Evolutionary conservation across 1,140 invertebrate species (phyloP), one percentile per base, ranked within the genome.

Genomic region (Drosophila subpulchrella): DNA sequence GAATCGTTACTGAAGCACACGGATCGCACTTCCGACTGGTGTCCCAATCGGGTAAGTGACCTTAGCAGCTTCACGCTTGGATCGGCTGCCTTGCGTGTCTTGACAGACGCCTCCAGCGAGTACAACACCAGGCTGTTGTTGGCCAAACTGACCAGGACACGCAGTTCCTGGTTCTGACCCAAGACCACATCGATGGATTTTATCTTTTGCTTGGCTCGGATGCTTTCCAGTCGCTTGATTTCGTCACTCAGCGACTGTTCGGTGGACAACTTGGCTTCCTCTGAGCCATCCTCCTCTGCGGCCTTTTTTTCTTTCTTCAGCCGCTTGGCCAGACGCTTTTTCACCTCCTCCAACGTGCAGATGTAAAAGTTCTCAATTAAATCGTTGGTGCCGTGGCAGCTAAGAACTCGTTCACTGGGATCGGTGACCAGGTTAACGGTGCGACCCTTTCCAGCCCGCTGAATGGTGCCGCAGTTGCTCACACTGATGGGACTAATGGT

Each of bases 1-100:
- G 96, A 97, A 92, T 99, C 98, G 20, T 97, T 97, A 91, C 97
- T 98, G 85, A 99, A 98, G 53, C 95, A 95, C 13, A 99, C 93
- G 38, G 96, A 95, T 39, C 97, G 93, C 3, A 99, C 96, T 92
- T 99, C 97, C 50, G 96, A 96, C 47, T 97, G 95, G 93, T 99
- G 99, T 2, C 98, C 98, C 36, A 95, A 93, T 42, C 94, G 92
- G 7, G 93, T 93, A 2, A 97, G 93, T 38, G 93, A 93, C 55
- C 94, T 93, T 2, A 95, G 67, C 53, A 89, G 76, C 51, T 93
- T 93, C 1, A 81, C 75, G 15, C 74, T 85, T 34, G 65, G 62
- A 63, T 94, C 84, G 5, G 47, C 44, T 0, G 72, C 53, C 91
- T 96, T 94, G 46, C 92, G 89, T 7, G 94, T 92, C 66, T 94